phyloP scores from a whole-genome alignment of 1,140 invertebrate genomes.

The Caenorhabditis brenneri region DNA sequence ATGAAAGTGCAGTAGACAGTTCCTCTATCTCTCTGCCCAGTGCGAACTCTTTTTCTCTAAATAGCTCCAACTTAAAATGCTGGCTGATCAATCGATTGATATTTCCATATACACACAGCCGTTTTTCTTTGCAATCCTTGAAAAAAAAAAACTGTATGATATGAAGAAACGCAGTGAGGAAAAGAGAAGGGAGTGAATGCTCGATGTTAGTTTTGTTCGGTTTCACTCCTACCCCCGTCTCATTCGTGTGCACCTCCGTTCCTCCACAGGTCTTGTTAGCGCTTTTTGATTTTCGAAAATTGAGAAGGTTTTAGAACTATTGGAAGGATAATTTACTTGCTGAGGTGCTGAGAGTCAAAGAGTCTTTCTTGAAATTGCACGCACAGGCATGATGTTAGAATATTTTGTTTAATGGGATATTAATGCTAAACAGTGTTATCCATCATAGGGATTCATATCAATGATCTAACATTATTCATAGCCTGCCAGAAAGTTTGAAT shows the following conservation, averaged over 20 bases:
- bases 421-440: too few species aligned
- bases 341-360: too few species aligned
- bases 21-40: not conserved
- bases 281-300: not conserved
- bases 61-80: conserved; percentile 20
- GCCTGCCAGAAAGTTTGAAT: too few species aligned
- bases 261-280: not conserved
- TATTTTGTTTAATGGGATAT: too few species aligned
- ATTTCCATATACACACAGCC: conserved; percentile 6
- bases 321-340: too few species aligned
- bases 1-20: too few species aligned
- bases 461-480: too few species aligned
- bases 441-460: too few species aligned
- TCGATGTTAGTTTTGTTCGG: conserved; percentile 29
- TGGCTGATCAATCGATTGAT: not conserved
- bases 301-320: too few species aligned
- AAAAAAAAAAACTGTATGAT: not conserved
- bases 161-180: not conserved
- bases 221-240: not conserved
- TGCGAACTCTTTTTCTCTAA: conserved; percentile 19
- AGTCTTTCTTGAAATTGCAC: too few species aligned
- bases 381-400: too few species aligned
- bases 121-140: conserved; percentile 1
- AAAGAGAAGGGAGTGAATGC: not conserved
- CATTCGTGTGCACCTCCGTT: not conserved